Conservation (phyloP, 2,797 vertebrate species). For the Microctenopoma stevenorrisi region DNA sequence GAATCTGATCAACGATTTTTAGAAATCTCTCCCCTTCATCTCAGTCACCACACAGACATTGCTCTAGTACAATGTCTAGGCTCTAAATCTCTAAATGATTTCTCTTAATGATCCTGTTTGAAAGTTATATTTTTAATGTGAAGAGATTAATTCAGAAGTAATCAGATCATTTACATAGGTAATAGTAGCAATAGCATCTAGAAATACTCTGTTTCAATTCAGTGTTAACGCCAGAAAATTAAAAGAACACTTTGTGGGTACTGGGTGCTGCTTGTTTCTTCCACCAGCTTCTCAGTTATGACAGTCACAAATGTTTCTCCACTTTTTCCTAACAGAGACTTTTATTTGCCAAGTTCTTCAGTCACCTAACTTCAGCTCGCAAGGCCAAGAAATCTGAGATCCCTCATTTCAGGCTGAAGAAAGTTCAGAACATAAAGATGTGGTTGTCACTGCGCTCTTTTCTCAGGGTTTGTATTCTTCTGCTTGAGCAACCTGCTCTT, state of each 20-base stretch:
- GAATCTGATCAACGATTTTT: background rate
- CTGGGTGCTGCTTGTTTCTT: background rate
- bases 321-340: slow-evolving; percentile 86
- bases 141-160: too few relatives aligned
- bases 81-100: background rate
- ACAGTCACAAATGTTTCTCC: background rate
- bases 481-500: background rate
- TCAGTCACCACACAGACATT: background rate
- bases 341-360: slow-evolving; percentile 96
- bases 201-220: too few relatives aligned
- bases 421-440: slow-evolving; percentile 99
- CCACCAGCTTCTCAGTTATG: background rate
- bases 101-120: background rate
- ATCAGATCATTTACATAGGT: too few relatives aligned
- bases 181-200: too few relatives aligned
- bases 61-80: background rate
- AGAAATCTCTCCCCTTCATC: background rate
- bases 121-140: background rate
- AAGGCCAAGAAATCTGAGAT: slow-evolving; percentile 98
- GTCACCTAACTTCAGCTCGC: slow-evolving; percentile 96
- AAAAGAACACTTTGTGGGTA: background rate
- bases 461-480: slow-evolving; percentile 86
- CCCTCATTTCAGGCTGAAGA: slow-evolving; percentile 98
- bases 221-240: background rate
- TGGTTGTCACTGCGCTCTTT: slow-evolving; percentile 98